phyloP scores from a whole-genome alignment of 1,140 invertebrate genomes.

The Drosophila varians region DNA sequence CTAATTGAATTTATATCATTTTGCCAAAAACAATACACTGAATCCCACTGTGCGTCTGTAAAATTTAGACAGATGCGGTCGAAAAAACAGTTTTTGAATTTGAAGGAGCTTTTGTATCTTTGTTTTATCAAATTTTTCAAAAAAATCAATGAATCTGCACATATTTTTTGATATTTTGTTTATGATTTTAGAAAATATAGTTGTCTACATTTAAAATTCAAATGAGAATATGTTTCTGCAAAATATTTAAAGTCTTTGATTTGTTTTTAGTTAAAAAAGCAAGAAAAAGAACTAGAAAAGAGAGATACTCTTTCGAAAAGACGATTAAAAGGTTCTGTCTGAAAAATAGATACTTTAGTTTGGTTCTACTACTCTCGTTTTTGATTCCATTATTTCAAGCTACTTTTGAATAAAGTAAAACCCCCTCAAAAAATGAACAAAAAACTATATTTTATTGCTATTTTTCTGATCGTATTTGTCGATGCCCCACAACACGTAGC shows the following conservation, averaged over 20 bases:
- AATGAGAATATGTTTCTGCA: too few relatives aligned
- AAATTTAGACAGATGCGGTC: constrained; percentile 39
- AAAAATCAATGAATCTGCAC: neutral
- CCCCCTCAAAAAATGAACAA: neutral
- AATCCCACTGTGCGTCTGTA: constrained; percentile 63
- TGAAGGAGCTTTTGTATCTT: neutral
- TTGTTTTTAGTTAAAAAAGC: too few relatives aligned
- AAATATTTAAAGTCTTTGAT: too few relatives aligned
- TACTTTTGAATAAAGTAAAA: neutral
- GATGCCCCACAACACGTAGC: constrained; percentile 12
- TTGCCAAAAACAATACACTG: constrained; percentile 11
- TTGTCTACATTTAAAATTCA: too few relatives aligned
- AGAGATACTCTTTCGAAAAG: too few relatives aligned
- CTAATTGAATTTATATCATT: constrained; percentile 29
- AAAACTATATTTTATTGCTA: constrained; percentile 1
- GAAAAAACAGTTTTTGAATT: neutral
- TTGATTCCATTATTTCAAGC: too few relatives aligned
- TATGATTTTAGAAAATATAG: too few relatives aligned
- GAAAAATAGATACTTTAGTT: too few relatives aligned
- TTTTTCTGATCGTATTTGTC: constrained; percentile 26
- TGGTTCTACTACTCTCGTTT: too few relatives aligned
- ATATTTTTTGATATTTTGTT: too few relatives aligned
- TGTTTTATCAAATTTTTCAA: neutral
- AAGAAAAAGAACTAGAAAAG: too few relatives aligned
- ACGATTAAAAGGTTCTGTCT: too few relatives aligned